These are phyloP conservation scores for Drosophila ercepeae DNA, from an alignment of 1,140 invertebrate genomes.

Conservation along the genomic window DNA sequence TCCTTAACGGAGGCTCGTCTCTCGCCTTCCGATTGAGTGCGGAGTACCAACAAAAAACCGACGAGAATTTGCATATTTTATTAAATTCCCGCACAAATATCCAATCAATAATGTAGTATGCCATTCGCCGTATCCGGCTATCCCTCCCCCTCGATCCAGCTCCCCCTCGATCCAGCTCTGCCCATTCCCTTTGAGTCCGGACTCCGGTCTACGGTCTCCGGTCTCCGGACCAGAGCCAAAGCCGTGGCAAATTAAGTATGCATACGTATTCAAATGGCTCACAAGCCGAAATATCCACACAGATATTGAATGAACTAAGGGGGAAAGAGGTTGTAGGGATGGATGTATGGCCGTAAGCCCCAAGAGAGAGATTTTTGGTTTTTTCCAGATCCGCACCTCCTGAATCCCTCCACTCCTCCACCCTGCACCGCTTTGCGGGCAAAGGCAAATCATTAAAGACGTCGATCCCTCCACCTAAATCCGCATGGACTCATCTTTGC, in stretches of 20 bases:
- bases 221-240: slow-evolving; percentile 46
- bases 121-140: slow-evolving; percentile 50
- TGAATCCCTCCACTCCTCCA: neutral
- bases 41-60: slow-evolving; percentile 47
- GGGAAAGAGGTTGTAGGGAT: neutral
- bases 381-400: slow-evolving; percentile 55
- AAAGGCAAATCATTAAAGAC: slow-evolving; percentile 69
- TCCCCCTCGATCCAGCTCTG: no score
- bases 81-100: slow-evolving; percentile 80
- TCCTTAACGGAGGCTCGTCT: slow-evolving; percentile 33
- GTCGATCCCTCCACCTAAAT: slow-evolving; percentile 17
- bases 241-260: slow-evolving; percentile 79
- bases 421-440: slow-evolving; percentile 43
- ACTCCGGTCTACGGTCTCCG: slow-evolving; percentile 13
- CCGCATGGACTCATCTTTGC: slow-evolving; percentile 11
- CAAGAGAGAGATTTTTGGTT: slow-evolving; percentile 77
- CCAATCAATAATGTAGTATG: slow-evolving; percentile 80
- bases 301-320: slow-evolving; percentile 22
- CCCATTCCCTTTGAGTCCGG: slow-evolving; percentile 17
- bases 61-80: slow-evolving; percentile 77
- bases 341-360: slow-evolving; percentile 33
- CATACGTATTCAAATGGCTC: slow-evolving; percentile 80
- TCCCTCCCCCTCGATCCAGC: neutral
- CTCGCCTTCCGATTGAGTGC: slow-evolving; percentile 57
- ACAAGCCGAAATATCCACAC: slow-evolving; percentile 63